These are phyloP conservation scores for Lithophane socia DNA, from an alignment of 2,888 invertebrate species.

Conservation along the genomic window DNA sequence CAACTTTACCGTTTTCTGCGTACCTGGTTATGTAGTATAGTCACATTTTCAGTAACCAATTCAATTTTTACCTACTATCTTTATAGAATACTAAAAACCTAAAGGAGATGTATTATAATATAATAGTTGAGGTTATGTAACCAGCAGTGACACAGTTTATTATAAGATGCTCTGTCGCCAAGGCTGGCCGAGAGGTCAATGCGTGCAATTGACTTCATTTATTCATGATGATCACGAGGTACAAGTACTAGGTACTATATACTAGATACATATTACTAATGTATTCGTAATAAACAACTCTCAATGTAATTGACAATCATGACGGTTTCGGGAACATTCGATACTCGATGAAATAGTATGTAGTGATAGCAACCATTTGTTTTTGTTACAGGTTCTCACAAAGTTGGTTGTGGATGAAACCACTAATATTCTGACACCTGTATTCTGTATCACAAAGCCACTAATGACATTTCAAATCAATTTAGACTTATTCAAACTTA, in stretches of 20 bases:
- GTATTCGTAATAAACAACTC: slow-evolving; percentile 32
- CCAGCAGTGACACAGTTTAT: background rate
- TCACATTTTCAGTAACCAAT: background rate
- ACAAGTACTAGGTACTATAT: slow-evolving; percentile 17
- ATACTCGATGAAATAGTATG: background rate
- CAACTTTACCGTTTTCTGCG: background rate
- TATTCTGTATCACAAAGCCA: background rate
- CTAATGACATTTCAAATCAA: background rate
- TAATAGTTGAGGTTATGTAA: background rate
- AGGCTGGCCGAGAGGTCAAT: slow-evolving; percentile 74
- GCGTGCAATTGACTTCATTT: slow-evolving; percentile 79
- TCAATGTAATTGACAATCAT: slow-evolving; percentile 8
- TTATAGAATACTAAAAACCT: background rate
- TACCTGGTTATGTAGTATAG: background rate
- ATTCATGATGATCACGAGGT: slow-evolving; percentile 37
- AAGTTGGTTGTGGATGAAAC: background rate
- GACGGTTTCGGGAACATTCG: background rate
- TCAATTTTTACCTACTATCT: background rate
- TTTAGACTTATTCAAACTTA: background rate
- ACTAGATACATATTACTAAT: too few relatives aligned
- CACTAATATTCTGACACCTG: background rate
- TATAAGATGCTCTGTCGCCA: slow-evolving; percentile 53
- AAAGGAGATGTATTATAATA: background rate
- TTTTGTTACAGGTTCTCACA: background rate
- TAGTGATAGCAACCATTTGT: too few relatives aligned